Conservation (phyloP, 35 echinoderm and acorn worm genomes). For the Amphiura filiformis region DNA sequence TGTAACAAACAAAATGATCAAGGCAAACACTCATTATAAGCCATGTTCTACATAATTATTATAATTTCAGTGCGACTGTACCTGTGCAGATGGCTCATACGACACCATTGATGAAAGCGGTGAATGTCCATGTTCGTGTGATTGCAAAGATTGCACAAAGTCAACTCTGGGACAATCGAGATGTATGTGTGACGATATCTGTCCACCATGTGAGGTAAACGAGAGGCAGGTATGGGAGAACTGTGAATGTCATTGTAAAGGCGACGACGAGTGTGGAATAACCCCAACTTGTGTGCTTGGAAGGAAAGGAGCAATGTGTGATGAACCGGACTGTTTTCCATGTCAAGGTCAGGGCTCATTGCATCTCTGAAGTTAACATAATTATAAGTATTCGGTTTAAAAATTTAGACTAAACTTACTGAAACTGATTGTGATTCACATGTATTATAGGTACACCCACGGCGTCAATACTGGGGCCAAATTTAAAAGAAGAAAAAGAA, state of each 20-base stretch:
- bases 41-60: too few species aligned
- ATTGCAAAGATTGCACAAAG: background rate
- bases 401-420: too few species aligned
- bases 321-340: slow-evolving; percentile 24
- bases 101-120: background rate
- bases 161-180: background rate
- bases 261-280: slow-evolving; percentile 8
- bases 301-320: background rate
- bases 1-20: too few species aligned
- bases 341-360: background rate
- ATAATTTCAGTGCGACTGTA: background rate
- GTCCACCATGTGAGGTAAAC: slow-evolving; percentile 12
- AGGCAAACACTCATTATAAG: too few species aligned
- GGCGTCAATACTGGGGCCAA: too few species aligned
- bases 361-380: too few species aligned
- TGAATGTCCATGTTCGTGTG: background rate
- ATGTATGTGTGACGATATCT: slow-evolving; percentile 21
- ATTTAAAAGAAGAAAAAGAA: too few species aligned
- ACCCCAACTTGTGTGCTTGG: background rate
- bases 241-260: slow-evolving; percentile 20
- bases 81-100: slow-evolving; percentile 12
- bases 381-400: too few species aligned
- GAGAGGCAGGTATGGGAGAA: slow-evolving; percentile 6
- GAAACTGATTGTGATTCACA: too few species aligned
- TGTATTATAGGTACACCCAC: too few species aligned